phyloP scores from a whole-genome alignment of 2,888 invertebrate species.

The Dicranocentrus wangi region DNA sequence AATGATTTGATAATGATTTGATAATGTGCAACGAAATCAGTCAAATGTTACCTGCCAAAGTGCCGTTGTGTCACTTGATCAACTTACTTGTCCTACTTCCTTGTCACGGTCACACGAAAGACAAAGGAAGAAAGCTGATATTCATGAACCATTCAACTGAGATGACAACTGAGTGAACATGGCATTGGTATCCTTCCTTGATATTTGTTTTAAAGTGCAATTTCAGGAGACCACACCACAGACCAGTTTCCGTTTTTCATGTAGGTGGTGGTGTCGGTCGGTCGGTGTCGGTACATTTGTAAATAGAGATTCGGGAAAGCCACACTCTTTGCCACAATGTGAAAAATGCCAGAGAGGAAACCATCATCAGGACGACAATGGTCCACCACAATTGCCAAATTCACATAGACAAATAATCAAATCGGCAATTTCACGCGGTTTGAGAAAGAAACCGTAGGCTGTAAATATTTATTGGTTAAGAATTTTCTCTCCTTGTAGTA shows the following conservation, averaged over 20 bases:
- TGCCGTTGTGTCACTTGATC: neutral
- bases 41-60: neutral
- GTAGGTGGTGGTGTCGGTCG: too few species aligned
- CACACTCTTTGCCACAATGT: neutral
- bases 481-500: neutral
- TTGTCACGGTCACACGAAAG: slow-evolving; percentile 16
- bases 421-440: slow-evolving; percentile 23
- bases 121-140: neutral
- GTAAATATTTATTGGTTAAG: slow-evolving; percentile 1
- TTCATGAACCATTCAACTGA: too few species aligned
- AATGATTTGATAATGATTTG: neutral
- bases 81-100: neutral
- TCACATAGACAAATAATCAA: slow-evolving; percentile 10
- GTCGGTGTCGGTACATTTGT: too few species aligned
- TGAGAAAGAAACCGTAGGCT: neutral
- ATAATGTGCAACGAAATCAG: neutral
- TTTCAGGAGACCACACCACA: neutral
- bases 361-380: slow-evolving; percentile 10
- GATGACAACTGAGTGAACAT: neutral
- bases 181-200: neutral
- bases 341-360: neutral
- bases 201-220: neutral
- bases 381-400: too few species aligned
- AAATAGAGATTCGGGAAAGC: too few species aligned
- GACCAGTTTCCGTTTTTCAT: neutral